Evolutionary conservation across 1,140 invertebrate species (phyloP).

Genomic region (Tyrophagus putrescentiae): DNA sequence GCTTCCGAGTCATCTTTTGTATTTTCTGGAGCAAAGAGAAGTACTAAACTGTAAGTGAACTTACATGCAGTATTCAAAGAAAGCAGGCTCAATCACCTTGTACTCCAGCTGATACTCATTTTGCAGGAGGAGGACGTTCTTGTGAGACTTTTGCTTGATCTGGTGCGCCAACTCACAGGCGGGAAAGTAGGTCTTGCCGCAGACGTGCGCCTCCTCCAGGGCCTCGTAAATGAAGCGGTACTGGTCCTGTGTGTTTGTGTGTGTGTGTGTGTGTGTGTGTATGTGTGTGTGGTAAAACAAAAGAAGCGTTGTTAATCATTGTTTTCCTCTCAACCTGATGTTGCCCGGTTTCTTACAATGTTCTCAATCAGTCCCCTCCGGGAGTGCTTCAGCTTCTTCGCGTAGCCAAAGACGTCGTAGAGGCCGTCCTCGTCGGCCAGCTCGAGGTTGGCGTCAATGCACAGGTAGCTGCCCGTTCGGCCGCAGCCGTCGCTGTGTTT

Average conservation of each 20-base stretch:
- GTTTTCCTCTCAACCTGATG: too few species aligned
- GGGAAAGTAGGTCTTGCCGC: conserved; percentile 79
- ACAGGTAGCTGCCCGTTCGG: conserved; percentile 80
- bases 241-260: conserved; percentile 77
- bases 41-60: too few species aligned
- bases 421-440: conserved; percentile 77
- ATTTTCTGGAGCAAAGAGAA: conserved; percentile 48
- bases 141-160: conserved; percentile 69
- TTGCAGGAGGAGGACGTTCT: conserved; percentile 49
- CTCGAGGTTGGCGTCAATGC: conserved; percentile 88
- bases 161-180: conserved; percentile 70
- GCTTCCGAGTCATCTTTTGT: conserved; percentile 78
- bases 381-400: conserved; percentile 78
- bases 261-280: too few species aligned
- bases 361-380: conserved; percentile 84
- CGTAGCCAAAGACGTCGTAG: conserved; percentile 83
- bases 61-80: too few species aligned
- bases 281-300: too few species aligned
- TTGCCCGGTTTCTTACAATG: too few species aligned
- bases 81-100: too few species aligned
- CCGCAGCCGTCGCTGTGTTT: conserved; percentile 91
- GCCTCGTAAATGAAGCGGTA: conserved; percentile 95
- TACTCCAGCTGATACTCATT: conserved; percentile 84
- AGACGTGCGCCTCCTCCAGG: conserved; percentile 74
- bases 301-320: too few species aligned